Percentiles rank a stretch among this genome's conserved stretches.
These are phyloP conservation scores for Lepidocyrtoides sp. DNA, from an alignment of 2,888 invertebrate genomes.

Conservation along the genomic window DNA sequence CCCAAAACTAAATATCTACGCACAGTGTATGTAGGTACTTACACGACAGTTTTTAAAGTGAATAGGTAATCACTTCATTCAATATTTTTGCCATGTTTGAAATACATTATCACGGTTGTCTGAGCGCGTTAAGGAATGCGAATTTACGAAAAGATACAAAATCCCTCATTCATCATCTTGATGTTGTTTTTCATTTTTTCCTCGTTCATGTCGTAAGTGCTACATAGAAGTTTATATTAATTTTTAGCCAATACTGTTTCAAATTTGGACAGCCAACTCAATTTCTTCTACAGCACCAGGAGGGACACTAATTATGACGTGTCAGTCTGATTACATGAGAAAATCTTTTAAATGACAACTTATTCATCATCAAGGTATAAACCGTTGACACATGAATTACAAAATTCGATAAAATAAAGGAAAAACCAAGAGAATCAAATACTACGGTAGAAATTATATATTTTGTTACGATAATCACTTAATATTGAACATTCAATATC, in stretches of 20 bases:
- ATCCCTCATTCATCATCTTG: background rate
- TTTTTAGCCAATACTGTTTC: background rate
- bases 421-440: background rate
- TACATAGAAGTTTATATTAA: background rate
- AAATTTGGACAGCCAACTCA: too few relatives aligned
- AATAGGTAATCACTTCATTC: background rate
- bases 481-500: background rate
- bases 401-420: background rate
- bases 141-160: background rate
- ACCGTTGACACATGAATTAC: background rate
- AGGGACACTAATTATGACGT: background rate
- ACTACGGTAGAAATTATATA: too few relatives aligned
- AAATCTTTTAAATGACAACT: background rate
- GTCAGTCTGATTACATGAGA: background rate
- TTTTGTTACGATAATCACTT: too few relatives aligned
- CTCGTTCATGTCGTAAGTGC: background rate
- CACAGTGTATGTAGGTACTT: background rate
- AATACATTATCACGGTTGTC: constrained; percentile 5
- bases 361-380: background rate
- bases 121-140: background rate
- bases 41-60: background rate
- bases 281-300: background rate
- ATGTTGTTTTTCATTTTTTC: background rate
- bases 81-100: background rate
- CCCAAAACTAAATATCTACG: background rate